phyloP scores from a whole-genome alignment of 2,888 invertebrate genomes.

The Apamea anceps region DNA sequence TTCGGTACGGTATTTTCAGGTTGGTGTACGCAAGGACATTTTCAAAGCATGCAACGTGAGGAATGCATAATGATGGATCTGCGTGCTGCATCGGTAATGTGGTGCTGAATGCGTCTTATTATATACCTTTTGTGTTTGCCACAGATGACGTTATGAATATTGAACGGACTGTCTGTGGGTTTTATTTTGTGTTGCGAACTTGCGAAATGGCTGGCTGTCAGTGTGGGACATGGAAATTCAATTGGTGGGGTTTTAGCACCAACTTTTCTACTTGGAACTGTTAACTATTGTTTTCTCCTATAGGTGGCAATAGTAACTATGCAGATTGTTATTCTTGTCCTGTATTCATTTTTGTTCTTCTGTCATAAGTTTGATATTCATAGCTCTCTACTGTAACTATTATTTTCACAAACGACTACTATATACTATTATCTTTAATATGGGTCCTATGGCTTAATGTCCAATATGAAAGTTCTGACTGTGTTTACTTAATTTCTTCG shows the following conservation, averaged over 20 bases:
- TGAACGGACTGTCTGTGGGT: conserved; percentile 64
- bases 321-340: conserved; percentile 4
- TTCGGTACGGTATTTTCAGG: conserved; percentile 36
- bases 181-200: conserved; percentile 64
- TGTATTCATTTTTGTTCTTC: not conserved
- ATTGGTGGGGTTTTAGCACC: conserved; percentile 17
- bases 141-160: conserved; percentile 75
- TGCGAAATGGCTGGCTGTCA: conserved; percentile 49
- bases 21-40: conserved; percentile 76
- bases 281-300: conserved; percentile 12
- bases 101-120: conserved; percentile 70
- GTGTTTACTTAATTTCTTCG: not conserved
- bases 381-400: not conserved
- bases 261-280: conserved; percentile 24
- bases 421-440: not conserved
- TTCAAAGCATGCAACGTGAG: conserved; percentile 73
- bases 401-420: not conserved
- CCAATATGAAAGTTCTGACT: not conserved
- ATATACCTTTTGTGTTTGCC: conserved; percentile 73
- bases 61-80: conserved; percentile 81
- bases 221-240: conserved; percentile 31
- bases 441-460: not conserved
- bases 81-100: conserved; percentile 80
- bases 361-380: no score
- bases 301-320: conserved; percentile 2